Evolutionary conservation across 2,113 vertebrate genomes (phyloP).

Genomic region (Crotalus tigris): DNA sequence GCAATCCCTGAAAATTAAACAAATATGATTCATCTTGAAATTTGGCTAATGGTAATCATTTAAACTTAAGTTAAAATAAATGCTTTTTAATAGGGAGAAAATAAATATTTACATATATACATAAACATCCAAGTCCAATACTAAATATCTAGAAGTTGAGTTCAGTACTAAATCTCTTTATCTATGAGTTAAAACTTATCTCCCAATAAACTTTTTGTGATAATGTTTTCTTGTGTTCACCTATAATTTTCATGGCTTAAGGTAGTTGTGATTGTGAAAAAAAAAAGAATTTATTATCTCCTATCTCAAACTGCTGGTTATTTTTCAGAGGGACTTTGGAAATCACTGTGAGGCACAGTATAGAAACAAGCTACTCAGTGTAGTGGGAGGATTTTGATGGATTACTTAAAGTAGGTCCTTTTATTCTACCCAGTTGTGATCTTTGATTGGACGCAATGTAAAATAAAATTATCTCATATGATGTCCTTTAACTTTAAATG

Average conservation of each 20-base stretch:
- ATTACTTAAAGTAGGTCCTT: not conserved
- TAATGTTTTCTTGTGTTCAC: not conserved
- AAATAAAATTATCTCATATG: slow-evolving; percentile 9
- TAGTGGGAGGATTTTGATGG: not conserved
- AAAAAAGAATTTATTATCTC: not conserved
- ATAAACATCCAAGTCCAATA: not conserved
- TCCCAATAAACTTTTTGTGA: not conserved
- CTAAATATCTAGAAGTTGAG: not conserved
- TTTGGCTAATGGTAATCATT: not conserved
- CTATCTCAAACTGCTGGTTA: not conserved
- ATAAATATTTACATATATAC: not conserved
- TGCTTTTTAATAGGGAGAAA: not conserved
- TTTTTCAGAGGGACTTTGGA: no score
- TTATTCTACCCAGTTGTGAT: not conserved
- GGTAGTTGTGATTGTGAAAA: not conserved
- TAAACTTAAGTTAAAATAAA: not conserved
- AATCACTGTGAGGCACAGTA: not conserved
- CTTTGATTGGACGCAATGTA: slow-evolving; percentile 14
- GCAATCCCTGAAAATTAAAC: not conserved
- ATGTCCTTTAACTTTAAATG: slow-evolving; percentile 43
- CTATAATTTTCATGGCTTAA: not conserved
- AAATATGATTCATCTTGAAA: not conserved
- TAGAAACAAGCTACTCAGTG: not conserved
- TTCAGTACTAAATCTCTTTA: not conserved
- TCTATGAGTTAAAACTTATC: not conserved